Evolutionary conservation across 2,113 vertebrate genomes (phyloP), one percentile per base, ranked within the genome.

Genomic region (Notarius lentiginosus): DNA sequence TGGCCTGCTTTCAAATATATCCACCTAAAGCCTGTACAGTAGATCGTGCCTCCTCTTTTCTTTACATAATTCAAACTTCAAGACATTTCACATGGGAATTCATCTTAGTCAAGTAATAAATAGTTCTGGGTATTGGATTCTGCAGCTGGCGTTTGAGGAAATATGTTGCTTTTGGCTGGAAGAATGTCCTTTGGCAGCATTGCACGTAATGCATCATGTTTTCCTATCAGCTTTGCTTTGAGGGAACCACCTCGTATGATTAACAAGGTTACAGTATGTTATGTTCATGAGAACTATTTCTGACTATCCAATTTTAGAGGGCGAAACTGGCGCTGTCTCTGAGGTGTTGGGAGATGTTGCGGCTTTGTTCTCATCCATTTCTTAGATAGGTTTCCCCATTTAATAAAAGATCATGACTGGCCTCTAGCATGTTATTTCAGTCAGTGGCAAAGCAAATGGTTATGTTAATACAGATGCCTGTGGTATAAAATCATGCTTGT

Each of bases 241-340:
- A 85, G 60, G 55, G 76, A 84, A 80, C 81, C 73, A 73, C 82
- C 87, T 85, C 81, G 18, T 86, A 80, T 87, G 83, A 89, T 89
- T 83, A 68, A 89, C 76, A 79, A 83, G 82, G 72, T 20, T 79
- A 41, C 47, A 83, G 24, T 56, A 85, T 8, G 15, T 88, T 80
- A 65, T 53, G 79, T 87, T 70, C 84, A 79, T 85, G 80, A 77
- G 51, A 68, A 79, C 51, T 82, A 55, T 84, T 77, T 77, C 79
- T 80, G 61, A 73, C 61, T 55, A 17, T 41, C 75, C 82, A 14
- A 70, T 82, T 89, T 82, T 87, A 41, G 22, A 85, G 41, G 49
- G 82, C n/a, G 10, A 63, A 63, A 20, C 55, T n/a, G 83, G 51
- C 51, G 53, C 80, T 70, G 79, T 87, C 51, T 79, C 20, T 18